Conservation (phyloP, 1,140 invertebrate species). For the Caerostris darwini region DNA sequence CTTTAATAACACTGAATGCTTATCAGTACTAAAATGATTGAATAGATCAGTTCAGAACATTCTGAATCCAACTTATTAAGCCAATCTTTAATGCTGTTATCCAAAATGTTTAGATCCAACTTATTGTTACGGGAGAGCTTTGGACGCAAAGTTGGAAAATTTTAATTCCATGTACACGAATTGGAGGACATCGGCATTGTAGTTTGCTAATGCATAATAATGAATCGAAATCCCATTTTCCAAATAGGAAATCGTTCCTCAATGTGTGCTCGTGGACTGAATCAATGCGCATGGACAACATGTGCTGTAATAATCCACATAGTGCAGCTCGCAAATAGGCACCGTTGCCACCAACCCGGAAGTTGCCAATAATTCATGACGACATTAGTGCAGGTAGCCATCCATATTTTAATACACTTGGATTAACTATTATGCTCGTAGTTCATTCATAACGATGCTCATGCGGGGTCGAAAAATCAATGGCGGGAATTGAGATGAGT, state of each 20-base stretch:
- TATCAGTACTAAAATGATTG: too few relatives aligned
- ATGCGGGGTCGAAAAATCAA: not conserved
- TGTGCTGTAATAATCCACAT: not conserved
- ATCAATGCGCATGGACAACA: not conserved
- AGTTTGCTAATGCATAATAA: not conserved
- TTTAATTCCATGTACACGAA: too few relatives aligned
- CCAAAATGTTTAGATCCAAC: too few relatives aligned
- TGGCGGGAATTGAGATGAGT: not conserved
- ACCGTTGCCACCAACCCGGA: not conserved
- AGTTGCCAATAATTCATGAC: constrained; percentile 17
- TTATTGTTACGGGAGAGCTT: too few relatives aligned
- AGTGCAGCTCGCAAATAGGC: not conserved
- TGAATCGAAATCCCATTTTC: not conserved
- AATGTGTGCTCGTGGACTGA: not conserved
- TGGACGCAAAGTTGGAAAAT: too few relatives aligned
- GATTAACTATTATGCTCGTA: constrained; percentile 9
- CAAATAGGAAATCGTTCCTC: constrained; percentile 18
- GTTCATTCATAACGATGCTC: not conserved
- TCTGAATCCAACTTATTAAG: too few relatives aligned
- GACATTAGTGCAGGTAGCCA: not conserved
- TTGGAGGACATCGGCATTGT: too few relatives aligned
- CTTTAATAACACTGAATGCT: too few relatives aligned
- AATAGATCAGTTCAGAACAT: too few relatives aligned
- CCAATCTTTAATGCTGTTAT: too few relatives aligned
- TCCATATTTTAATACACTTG: constrained; percentile 4